A percentile compares a stretch with the other conserved stretches of the same genome.
Evolutionary conservation across 2,113 vertebrate genomes (phyloP).

Genomic region (Sitta europaea): DNA sequence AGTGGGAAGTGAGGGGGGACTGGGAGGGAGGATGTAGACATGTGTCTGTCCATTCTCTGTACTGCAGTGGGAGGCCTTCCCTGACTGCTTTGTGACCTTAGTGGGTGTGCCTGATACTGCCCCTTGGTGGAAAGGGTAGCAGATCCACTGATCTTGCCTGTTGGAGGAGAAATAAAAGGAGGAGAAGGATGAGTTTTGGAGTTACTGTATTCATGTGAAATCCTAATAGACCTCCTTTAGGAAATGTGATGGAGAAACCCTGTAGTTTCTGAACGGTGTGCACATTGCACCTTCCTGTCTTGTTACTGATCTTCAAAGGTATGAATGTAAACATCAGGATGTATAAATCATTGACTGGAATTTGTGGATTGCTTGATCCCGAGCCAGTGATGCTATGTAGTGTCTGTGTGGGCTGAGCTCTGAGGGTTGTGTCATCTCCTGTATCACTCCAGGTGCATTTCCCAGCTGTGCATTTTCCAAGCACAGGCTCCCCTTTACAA

Average conservation of each 20-base stretch:
- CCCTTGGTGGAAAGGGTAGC: not conserved
- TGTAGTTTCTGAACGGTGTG: not conserved
- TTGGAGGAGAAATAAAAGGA: not conserved
- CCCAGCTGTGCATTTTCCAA: not conserved
- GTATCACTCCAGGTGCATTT: not conserved
- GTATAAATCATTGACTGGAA: not conserved
- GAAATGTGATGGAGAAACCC: not conserved
- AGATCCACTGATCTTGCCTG: not conserved
- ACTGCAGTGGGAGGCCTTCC: not conserved
- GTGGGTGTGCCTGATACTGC: not conserved
- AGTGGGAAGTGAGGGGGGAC: not conserved
- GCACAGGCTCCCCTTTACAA: not conserved
- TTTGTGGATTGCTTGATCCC: not conserved
- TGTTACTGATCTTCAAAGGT: not conserved
- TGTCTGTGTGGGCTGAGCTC: not conserved
- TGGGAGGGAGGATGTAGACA: not conserved
- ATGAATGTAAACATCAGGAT: not conserved
- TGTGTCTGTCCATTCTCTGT: not conserved
- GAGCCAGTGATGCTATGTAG: not conserved
- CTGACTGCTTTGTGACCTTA: not conserved
- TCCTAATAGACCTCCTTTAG: not conserved
- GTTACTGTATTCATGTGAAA: not conserved
- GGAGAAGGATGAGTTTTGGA: not conserved
- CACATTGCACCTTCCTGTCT: not conserved
- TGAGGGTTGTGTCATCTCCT: not conserved